Conservation (phyloP, 1,140 invertebrate genomes). For the Adelges cooleyi region DNA sequence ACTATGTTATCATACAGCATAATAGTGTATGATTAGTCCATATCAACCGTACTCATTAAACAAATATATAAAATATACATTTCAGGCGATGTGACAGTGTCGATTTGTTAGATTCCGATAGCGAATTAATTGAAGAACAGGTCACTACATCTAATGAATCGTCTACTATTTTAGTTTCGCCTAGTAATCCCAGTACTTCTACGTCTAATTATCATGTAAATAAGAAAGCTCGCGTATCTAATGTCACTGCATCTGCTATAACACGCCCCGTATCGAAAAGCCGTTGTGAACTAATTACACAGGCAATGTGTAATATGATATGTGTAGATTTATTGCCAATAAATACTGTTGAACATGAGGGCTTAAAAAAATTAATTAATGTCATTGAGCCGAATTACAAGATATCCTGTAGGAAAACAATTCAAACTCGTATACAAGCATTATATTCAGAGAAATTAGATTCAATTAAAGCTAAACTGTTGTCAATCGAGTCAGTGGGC, state of each 20-base stretch:
- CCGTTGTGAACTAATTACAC: neutral
- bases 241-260: neutral
- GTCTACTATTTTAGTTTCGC: too few relatives aligned
- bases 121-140: too few relatives aligned
- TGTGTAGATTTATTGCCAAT: neutral
- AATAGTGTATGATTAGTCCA: too few relatives aligned
- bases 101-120: too few relatives aligned
- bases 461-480: neutral
- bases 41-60: too few relatives aligned
- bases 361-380: constrained; percentile 7
- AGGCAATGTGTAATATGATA: too few relatives aligned
- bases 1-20: too few relatives aligned
- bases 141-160: too few relatives aligned
- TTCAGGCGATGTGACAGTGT: too few relatives aligned
- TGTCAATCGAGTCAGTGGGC: neutral
- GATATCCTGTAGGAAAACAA: neutral
- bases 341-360: neutral
- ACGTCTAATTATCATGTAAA: neutral
- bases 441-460: neutral
- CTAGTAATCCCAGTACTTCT: too few relatives aligned
- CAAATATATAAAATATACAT: too few relatives aligned
- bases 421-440: neutral
- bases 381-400: neutral
- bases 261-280: neutral
- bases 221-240: neutral